Evolutionary conservation across 2,113 vertebrate genomes (phyloP), one percentile per base, ranked within the genome.

Genomic region (Cyphotilapia sp.): DNA sequence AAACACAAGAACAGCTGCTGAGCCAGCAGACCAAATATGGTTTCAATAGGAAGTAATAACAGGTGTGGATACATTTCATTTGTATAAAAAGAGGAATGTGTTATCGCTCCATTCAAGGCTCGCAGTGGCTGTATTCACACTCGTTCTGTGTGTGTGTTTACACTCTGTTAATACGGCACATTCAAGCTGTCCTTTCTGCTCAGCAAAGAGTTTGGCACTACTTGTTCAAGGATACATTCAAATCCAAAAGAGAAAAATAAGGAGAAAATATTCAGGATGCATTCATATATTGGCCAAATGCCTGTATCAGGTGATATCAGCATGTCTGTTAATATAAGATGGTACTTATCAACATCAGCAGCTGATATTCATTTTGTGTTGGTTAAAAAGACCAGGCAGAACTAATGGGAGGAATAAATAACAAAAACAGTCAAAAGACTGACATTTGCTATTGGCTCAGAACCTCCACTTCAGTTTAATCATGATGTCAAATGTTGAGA

Each of bases 131-230:
- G 81, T 88, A 89, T 89, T 81, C 49, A 91, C 42, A 66, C 29
- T 69, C 66, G 86, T 17, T 63, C 24, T 45, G 10, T 4, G 6
- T 45, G 9, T 42, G 4, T 33, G 29, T 83, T 86, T 74, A 45
- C 16, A 10, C 35, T 19, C 53, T 24, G 88, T 94, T 95, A 94
- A 89, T 86, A 8, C 8, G 10, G 17, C 85, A 81, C 40, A 83
- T 76, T 74, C 9, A 87, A 88, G 80, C 76, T 5, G 17, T 87
- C 45, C 19, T 80, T 80, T 42, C 66, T 81, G 61, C 87, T 85
- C 76, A 88, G 92, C 93, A 95, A 94, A 94, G 93, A 93, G 91
- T 92, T 93, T 94, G 93, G 95, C 88, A 42, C 85, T 4, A 82
- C 45, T 71, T 45, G 5, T 13, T 81, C 22, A 49, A 84, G 17